Conservation (phyloP, 2,113 vertebrate genomes). For the Aplodontia rufa region DNA sequence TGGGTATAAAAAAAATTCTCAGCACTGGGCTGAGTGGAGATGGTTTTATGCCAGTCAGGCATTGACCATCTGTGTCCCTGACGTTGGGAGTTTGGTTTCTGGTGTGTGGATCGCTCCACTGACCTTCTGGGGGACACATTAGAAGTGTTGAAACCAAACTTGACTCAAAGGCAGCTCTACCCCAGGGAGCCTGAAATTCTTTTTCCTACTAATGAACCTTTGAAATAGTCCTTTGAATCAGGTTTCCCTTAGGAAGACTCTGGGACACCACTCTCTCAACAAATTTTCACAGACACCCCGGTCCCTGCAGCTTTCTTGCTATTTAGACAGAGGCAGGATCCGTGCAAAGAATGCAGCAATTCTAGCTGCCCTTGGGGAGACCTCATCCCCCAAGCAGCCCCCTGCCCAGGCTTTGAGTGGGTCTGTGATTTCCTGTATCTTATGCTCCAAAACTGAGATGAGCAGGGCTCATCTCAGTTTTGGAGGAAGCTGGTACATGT, state of each 20-base stretch:
- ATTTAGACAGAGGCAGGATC: slow-evolving; percentile 55
- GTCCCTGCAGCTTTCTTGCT: slow-evolving; percentile 32
- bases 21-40: neutral
- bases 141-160: slow-evolving; percentile 67
- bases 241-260: slow-evolving; percentile 49
- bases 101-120: slow-evolving; percentile 37
- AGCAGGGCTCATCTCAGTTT: neutral
- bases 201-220: slow-evolving; percentile 72
- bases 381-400: neutral
- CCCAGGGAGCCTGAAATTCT: slow-evolving; percentile 55
- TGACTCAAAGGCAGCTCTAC: slow-evolving; percentile 51
- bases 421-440: neutral
- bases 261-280: slow-evolving; percentile 53
- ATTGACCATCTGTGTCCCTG: slow-evolving; percentile 14
- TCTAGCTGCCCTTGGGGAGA: slow-evolving; percentile 33
- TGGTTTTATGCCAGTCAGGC: neutral
- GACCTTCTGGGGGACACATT: slow-evolving; percentile 54
- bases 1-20: neutral
- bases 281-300: slow-evolving; percentile 53
- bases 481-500: neutral
- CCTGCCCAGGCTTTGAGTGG: neutral
- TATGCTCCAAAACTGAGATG: neutral
- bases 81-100: neutral
- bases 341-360: slow-evolving; percentile 38
- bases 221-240: slow-evolving; percentile 76